These are phyloP conservation scores for Gobio occitaniae DNA, from an alignment of 2,797 vertebrate genomes.

Conservation along the genomic window DNA sequence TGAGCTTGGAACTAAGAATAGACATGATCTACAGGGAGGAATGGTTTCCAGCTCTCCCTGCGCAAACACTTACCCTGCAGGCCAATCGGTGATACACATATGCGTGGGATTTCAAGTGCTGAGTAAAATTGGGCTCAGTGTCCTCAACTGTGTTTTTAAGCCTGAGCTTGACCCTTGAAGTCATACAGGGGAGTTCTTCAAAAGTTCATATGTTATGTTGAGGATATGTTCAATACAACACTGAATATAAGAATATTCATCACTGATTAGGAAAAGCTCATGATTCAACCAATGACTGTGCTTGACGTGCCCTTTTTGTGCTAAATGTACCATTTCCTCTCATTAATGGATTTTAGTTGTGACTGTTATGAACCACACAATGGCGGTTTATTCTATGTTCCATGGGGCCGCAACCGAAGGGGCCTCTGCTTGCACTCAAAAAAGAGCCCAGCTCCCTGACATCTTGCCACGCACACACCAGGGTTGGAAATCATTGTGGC, in stretches of 20 bases:
- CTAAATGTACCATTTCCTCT: not conserved
- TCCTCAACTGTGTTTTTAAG: slow-evolving; percentile 22
- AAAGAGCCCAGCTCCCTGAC: too few relatives aligned
- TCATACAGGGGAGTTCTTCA: not conserved
- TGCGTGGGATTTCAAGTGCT: slow-evolving; percentile 42
- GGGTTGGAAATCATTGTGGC: not conserved
- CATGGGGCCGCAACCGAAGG: too few relatives aligned
- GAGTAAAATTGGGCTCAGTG: slow-evolving; percentile 2
- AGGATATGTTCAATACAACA: not conserved
- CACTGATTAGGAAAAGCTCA: not conserved
- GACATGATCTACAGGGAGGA: slow-evolving; percentile 20
- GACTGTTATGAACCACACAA: not conserved
- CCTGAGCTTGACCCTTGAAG: slow-evolving; percentile 5
- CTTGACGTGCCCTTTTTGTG: not conserved
- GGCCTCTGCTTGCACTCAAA: too few relatives aligned
- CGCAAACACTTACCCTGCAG: slow-evolving; percentile 22
- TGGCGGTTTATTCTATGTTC: not conserved
- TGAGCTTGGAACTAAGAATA: slow-evolving; percentile 38
- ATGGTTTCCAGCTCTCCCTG: not conserved
- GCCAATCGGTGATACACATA: not conserved
- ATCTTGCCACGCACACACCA: not conserved
- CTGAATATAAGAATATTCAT: not conserved
- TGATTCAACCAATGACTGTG: not conserved
- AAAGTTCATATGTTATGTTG: not conserved
- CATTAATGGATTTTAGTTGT: not conserved